These are phyloP conservation scores for Tribolium castaneum DNA, from an alignment of 1,140 invertebrate genomes.

Conservation along the genomic window DNA sequence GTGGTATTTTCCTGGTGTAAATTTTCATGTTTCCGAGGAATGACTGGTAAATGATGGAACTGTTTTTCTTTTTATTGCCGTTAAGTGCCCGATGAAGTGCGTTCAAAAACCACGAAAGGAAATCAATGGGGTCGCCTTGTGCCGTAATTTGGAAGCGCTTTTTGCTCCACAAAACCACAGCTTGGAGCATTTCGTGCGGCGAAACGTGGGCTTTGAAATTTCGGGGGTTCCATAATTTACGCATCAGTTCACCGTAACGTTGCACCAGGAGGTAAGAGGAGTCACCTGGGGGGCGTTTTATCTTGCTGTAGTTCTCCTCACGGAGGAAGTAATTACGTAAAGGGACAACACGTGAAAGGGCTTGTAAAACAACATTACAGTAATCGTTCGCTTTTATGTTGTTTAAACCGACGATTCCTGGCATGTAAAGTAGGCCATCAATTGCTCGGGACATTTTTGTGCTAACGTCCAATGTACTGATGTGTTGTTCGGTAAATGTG, in stretches of 20 bases:
- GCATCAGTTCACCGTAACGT: conserved; percentile 95
- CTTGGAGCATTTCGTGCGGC: conserved; percentile 99
- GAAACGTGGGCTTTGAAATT: conserved; percentile 99
- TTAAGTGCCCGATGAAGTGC: conserved; percentile 91
- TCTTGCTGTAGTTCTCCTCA: conserved; percentile 90
- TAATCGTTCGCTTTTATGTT: conserved; percentile 99
- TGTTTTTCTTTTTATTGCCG: conserved; percentile 84
- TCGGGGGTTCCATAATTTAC: conserved; percentile 99
- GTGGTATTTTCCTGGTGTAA: conserved; percentile 93
- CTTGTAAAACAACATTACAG: conserved; percentile 98
- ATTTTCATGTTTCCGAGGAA: conserved; percentile 97
- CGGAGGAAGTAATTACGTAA: conserved; percentile 94
- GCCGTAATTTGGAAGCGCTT: conserved; percentile 99
- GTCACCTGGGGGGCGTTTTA: conserved; percentile 93
- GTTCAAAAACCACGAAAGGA: conserved; percentile 96
- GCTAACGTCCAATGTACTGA: conserved; percentile 82
- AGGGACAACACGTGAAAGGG: conserved; percentile 93
- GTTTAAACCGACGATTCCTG: conserved; percentile 97
- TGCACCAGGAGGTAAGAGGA: conserved; percentile 92
- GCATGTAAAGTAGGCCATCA: conserved; percentile 96
- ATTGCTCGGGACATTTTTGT: conserved; percentile 94
- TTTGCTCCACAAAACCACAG: conserved; percentile 97
- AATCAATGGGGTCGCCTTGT: conserved; percentile 98
- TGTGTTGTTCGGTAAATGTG: conserved; percentile 89
- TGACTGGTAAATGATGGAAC: conserved; percentile 94